phyloP scores from a whole-genome alignment of 2,113 vertebrate species.

The Eptesicus fuscus region DNA sequence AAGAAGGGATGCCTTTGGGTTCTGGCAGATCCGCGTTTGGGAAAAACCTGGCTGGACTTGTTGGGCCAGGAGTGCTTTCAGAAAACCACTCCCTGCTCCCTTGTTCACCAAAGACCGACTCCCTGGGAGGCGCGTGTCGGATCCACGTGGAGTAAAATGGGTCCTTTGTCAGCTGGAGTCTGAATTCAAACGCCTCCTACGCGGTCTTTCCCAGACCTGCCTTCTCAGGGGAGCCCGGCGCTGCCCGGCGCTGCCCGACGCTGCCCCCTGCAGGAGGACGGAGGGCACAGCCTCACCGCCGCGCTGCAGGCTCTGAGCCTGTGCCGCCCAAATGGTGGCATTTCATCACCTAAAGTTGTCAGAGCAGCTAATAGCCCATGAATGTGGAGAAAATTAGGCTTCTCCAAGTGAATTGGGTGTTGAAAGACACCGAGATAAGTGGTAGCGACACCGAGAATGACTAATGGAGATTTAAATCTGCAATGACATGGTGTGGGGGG shows the following conservation, averaged over 20 bases:
- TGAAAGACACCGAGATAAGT: slow-evolving; percentile 23
- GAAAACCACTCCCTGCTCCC: background rate
- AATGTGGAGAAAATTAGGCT: slow-evolving; percentile 32
- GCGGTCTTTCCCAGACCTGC: background rate
- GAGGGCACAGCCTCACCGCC: background rate
- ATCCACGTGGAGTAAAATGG: background rate
- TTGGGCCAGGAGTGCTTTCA: background rate
- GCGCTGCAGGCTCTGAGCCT: background rate
- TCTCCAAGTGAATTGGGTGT: slow-evolving; percentile 5
- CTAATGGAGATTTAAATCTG: background rate
- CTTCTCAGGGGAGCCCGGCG: background rate
- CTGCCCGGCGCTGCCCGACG: background rate
- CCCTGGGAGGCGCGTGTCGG: background rate
- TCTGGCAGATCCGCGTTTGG: background rate
- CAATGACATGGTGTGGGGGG: background rate
- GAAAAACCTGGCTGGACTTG: background rate
- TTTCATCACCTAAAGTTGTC: slow-evolving; percentile 51
- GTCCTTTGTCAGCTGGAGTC: slow-evolving; percentile 58
- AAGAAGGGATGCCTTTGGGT: background rate
- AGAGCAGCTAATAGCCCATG: slow-evolving; percentile 38
- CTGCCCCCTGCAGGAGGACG: slow-evolving; percentile 56
- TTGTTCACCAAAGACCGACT: background rate
- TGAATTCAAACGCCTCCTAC: background rate
- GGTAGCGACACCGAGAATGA: background rate
- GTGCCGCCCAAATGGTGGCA: background rate